phyloP scores from a whole-genome alignment of 2,113 vertebrate genomes.

The Ivindomyrus marchei region DNA sequence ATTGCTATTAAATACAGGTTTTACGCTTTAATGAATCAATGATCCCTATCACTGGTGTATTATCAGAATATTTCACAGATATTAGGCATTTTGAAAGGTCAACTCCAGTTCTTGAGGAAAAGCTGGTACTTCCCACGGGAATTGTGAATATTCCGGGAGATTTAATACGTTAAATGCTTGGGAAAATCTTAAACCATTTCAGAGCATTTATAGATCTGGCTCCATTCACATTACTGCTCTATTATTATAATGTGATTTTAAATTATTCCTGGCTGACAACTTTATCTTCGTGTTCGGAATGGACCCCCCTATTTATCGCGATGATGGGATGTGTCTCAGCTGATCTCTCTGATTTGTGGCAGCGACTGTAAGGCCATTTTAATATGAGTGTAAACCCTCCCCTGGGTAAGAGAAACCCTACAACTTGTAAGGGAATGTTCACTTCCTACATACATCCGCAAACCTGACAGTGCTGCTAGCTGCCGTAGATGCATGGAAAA shows the following conservation, averaged over 20 bases:
- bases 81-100: slow-evolving; percentile 4
- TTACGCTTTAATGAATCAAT: not conserved
- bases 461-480: not conserved
- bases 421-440: not conserved
- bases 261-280: slow-evolving; percentile 3
- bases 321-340: not conserved
- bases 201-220: not conserved
- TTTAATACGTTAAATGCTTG: slow-evolving; percentile 6
- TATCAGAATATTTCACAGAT: slow-evolving; percentile 7
- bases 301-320: not conserved
- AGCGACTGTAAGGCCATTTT: not conserved
- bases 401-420: not conserved
- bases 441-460: not conserved
- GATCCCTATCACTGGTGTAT: not conserved
- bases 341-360: not conserved
- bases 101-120: not conserved
- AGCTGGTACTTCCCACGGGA: not conserved
- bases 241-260: slow-evolving; percentile 10
- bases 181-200: slow-evolving; percentile 6
- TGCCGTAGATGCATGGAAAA: not conserved
- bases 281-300: not conserved
- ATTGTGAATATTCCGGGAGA: not conserved
- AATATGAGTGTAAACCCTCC: not conserved
- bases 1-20: not conserved
- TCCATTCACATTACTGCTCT: not conserved